These are phyloP conservation scores for Bergia puertoricense DNA, from an alignment of 92 coral and sea anemone species.

Conservation along the genomic window DNA sequence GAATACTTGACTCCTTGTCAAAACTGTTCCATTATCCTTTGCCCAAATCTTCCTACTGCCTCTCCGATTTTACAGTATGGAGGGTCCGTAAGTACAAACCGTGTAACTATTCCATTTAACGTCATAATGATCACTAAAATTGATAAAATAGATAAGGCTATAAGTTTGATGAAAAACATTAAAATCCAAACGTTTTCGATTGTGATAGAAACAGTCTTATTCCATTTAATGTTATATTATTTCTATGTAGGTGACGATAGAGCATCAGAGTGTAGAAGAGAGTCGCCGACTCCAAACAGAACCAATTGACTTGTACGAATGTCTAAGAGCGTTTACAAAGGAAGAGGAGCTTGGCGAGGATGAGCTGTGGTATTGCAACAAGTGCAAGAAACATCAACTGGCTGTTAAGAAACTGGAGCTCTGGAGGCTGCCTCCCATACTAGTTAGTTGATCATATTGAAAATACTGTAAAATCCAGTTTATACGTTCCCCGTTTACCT, in stretches of 20 bases:
- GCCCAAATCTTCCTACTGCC: not conserved
- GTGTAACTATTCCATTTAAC: not conserved
- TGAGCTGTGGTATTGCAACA: slow-evolving; percentile 97
- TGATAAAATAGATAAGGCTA: no score
- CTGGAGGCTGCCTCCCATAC: slow-evolving; percentile 96
- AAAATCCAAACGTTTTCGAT: no score
- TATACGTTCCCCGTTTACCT: not conserved
- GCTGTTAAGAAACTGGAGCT: slow-evolving; percentile 96
- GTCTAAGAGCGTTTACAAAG: slow-evolving; percentile 92
- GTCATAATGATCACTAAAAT: no score
- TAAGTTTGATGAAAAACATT: no score
- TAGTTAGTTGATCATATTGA: slow-evolving; percentile 57
- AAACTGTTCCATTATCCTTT: not conserved
- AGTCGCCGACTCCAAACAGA: slow-evolving; percentile 96
- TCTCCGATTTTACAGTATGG: not conserved
- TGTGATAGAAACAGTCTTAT: no score
- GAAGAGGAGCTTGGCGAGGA: slow-evolving; percentile 99
- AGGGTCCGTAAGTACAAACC: not conserved
- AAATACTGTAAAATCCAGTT: not conserved
- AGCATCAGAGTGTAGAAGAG: slow-evolving; percentile 91
- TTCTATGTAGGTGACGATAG: slow-evolving; percentile 57
- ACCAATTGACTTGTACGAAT: slow-evolving; percentile 96
- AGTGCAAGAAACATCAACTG: slow-evolving; percentile 89
- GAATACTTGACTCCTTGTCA: not conserved
- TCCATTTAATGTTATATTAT: no score